These are phyloP conservation scores for Crax fasciolata DNA, from an alignment of 2,797 vertebrate species.

Conservation along the genomic window DNA sequence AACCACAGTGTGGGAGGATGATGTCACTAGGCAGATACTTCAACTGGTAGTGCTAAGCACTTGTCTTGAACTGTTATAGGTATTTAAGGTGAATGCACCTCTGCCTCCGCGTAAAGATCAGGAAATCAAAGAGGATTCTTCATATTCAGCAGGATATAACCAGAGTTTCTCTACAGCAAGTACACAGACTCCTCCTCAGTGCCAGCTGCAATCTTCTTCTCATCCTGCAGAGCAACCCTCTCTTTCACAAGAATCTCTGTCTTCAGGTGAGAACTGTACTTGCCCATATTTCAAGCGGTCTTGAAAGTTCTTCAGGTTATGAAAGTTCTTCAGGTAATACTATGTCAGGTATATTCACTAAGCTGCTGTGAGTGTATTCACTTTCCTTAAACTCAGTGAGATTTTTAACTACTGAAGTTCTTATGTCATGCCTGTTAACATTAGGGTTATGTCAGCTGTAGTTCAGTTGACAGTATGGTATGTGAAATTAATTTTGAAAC, in stretches of 20 bases:
- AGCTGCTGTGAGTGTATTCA: background rate
- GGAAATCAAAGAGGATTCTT: slow-evolving; percentile 85
- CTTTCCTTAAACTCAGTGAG: background rate
- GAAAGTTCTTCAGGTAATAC: background rate
- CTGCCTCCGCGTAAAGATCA: slow-evolving; percentile 87
- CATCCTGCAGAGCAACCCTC: slow-evolving; percentile 84
- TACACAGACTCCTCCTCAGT: slow-evolving; percentile 94
- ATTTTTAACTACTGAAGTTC: background rate
- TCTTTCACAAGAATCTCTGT: slow-evolving; percentile 80
- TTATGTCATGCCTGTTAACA: background rate
- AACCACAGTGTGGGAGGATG: background rate
- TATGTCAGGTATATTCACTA: background rate
- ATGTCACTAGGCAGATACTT: background rate
- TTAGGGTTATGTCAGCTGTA: background rate
- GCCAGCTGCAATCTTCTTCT: slow-evolving; percentile 80
- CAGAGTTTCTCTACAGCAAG: slow-evolving; percentile 89
- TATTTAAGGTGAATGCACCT: slow-evolving; percentile 89
- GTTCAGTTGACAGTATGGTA: background rate
- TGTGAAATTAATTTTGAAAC: background rate
- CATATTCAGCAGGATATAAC: slow-evolving; percentile 81
- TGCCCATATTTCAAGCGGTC: background rate
- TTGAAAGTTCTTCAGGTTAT: background rate
- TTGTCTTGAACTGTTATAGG: slow-evolving; percentile 79
- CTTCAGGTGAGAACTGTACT: slow-evolving; percentile 81
- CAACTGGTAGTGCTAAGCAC: background rate